Evolutionary conservation across 2,888 invertebrate species (phyloP), one percentile per base, ranked within the genome.

Genomic region (Ctena decussata): DNA sequence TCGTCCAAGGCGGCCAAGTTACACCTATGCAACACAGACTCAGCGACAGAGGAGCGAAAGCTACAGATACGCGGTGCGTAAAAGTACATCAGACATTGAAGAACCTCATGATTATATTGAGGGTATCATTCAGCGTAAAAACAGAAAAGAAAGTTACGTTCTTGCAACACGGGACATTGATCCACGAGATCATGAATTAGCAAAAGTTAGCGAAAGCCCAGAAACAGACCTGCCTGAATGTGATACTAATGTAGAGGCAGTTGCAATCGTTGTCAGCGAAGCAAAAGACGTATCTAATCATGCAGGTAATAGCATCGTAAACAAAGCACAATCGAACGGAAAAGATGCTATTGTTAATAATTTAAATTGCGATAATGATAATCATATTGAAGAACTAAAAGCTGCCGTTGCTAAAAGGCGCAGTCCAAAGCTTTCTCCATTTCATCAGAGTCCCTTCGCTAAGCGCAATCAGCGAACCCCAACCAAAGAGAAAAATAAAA

Each of bases 1-100:
- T 85, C 91, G 95, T 35, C 95, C 95, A 11, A 90, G 95, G 8
- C 85, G 95, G 12, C 94, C 95, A 0, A 95, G 95, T 84, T 95
- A 95, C 87, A 94, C 95, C 5, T 94, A 93, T 82, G 95, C 95
- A 24, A 95, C 95, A 15, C 94, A 94, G 85, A 85, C 88, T 6
- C 91, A 91, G 46, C 90, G 94, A 8, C 94, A 94, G 57, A 86
- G 95, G n/a, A 94, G 93, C 57, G 95, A 95, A 82, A 95, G 95
- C 77, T 95, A 95, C 80, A 91, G 95, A 15, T 93, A 94, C 81
- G 95, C 95, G 81, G 82, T 94, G 11, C 83, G 90, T 35, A 90
- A 92, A 80, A 84, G 90, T 37, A 80, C 91, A 0, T 89, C 87
- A 0, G 91, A 91, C 57, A 24, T 85, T 0, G 84, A 81, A 2